Conservation (phyloP, 92 coral and sea anemone genomes). For the Ricordea florida region DNA sequence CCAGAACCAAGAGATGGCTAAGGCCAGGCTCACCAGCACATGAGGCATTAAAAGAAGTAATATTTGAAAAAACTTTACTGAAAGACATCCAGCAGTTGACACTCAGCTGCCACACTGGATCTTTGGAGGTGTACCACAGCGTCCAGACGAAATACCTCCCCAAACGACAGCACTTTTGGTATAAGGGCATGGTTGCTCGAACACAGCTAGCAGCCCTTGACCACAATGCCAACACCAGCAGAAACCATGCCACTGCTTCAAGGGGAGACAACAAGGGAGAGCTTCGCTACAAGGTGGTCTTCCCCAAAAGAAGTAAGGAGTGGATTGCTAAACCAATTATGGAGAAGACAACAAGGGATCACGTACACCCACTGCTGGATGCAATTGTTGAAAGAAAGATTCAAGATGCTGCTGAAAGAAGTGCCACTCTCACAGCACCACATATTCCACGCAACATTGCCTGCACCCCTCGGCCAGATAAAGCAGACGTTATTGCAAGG, state of each 20-base stretch:
- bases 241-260: slow-evolving; percentile 41
- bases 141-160: slow-evolving; percentile 46
- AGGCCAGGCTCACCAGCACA: slow-evolving; percentile 30
- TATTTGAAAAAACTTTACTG: slow-evolving; percentile 5
- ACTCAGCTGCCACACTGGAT: slow-evolving; percentile 53
- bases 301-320: slow-evolving; percentile 43
- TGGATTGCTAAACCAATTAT: slow-evolving; percentile 60
- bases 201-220: slow-evolving; percentile 60
- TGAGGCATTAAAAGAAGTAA: slow-evolving; percentile 41
- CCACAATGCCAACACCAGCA: slow-evolving; percentile 56
- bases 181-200: slow-evolving; percentile 53
- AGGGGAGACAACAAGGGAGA: slow-evolving; percentile 31
- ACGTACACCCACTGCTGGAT: slow-evolving; percentile 25
- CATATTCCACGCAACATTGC: slow-evolving; percentile 50
- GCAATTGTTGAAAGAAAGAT: slow-evolving; percentile 25
- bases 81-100: slow-evolving; percentile 46
- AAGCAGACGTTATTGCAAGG: slow-evolving; percentile 19
- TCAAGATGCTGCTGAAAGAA: slow-evolving; percentile 43
- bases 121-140: slow-evolving; percentile 54
- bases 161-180: slow-evolving; percentile 57
- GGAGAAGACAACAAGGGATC: slow-evolving; percentile 47
- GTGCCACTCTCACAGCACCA: slow-evolving; percentile 20
- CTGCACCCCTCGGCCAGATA: slow-evolving; percentile 23
- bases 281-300: slow-evolving; percentile 40
- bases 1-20: slow-evolving; percentile 31